Base-by-base conservation (phyloP, 2,888 invertebrate genomes). In the Drosophila infuscata region DNA sequence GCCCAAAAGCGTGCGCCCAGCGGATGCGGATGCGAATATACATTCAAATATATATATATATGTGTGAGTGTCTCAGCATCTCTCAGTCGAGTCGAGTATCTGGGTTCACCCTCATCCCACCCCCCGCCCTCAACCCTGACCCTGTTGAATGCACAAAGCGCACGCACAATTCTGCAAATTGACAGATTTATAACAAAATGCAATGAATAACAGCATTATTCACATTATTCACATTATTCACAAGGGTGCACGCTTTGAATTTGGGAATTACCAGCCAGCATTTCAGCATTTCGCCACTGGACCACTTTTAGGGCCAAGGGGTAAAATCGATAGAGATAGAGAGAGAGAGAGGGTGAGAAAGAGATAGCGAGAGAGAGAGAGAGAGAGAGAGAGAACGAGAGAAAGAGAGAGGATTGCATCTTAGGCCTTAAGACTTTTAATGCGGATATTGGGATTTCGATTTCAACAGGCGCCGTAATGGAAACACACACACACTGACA, bases 101-200 rank as follows among this genome's bases (percentile, higher is more conserved):
- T 61, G 70, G 30, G 25, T 41, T 59, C 77, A 72, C 68, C 63
- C 64, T 54, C 38, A 61, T 33, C 32, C 17, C 33, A 15, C 29
- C 20, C 12, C 20, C 25, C 25, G 2, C 12, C 36, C 41, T 59
- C 20, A 9, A 29, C 12, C 36, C 41, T 59, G 59, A 62, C 76
- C 70, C 76, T 74, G 74, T 65, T 82, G 69, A 75, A 78, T 81
- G 80, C 78, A 77, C 57, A 67, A 65, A 66, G 59, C 71, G 64
- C 79, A 83, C 88, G 83, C 83, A 87, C 83, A 83, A 83, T 83
- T 83, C 88, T 76, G 89, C 87, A 91, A 90, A 88, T 86, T 91
- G 89, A 89, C 88, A 91, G 90, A 91, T 91, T 91, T 89, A 88
- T 89, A 86, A 83, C 87, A 76, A 82, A 76, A 82, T 82, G 85